Base-by-base conservation (phyloP, 2,888 invertebrate genomes). In the Meta bourneti region DNA sequence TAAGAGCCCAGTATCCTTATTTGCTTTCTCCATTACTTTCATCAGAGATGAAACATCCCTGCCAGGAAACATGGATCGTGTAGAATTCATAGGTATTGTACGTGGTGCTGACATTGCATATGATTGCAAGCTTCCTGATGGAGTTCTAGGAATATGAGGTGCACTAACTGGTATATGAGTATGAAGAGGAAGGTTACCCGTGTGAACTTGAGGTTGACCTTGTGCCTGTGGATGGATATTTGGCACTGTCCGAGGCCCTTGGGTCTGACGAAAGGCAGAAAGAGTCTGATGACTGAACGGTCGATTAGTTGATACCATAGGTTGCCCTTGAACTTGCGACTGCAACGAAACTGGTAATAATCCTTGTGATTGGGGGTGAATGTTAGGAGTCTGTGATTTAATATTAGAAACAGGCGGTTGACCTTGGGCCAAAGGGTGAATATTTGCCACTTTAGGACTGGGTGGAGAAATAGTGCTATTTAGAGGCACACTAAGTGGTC, bases 201-300 rank as follows among this genome's bases (percentile, higher is more conserved):
- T 92, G 74, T 93, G 90, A 61, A 93, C 93, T 83, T 92, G 92
- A 74, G 93, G 92, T 75, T 93, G 92, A 83, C 93, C 93, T 86
- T 93, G 93, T 86, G 93, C 93, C 92, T 93, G 92, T 86, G 93
- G 93, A 92, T 93, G 93, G 79, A 93, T 93, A 77, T 91, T 91
- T 71, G 93, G 93, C 86, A 93, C 90, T 90, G 91, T 74, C 70
- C 88, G 81, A 85, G 81, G 92, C 71, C 82, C 90, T 90, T 85
- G 92, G 49, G 89, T 89, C 84, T 80, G 93, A 20, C 91, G 86
- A 90, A 89, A 93, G 49, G 93, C 88, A 88, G 91, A 91, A n/a
- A 93, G 82, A 61, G 78, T 88, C 34, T 86, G 74, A 69, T 82
- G 91, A 82, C 88, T 74, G 9, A 87, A 70, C 20, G 90, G 87